Conservation (phyloP, 2,113 vertebrate species). For the Oncorhynchus clarkii region DNA sequence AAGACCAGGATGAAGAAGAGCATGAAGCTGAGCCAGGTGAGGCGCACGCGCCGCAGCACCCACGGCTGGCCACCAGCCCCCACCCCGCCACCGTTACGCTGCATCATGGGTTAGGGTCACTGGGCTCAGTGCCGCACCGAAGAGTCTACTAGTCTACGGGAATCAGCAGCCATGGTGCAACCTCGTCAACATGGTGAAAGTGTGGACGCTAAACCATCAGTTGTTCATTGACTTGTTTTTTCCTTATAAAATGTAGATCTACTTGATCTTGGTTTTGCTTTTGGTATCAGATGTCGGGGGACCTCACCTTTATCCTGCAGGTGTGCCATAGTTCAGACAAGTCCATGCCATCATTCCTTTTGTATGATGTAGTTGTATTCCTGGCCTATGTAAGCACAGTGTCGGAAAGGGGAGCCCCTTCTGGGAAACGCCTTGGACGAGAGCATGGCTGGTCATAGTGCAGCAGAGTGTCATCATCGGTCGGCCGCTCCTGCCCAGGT, state of each 20-base stretch:
- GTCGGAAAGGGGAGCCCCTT: constrained; percentile 55
- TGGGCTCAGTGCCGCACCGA: constrained; percentile 15
- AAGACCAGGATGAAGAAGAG: constrained; percentile 95
- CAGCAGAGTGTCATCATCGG: constrained; percentile 8
- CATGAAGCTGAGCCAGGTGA: constrained; percentile 97
- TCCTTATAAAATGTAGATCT: constrained; percentile 31
- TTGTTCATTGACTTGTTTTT: not conserved
- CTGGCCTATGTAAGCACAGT: constrained; percentile 48
- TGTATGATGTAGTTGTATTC: constrained; percentile 21
- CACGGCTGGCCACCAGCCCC: constrained; percentile 91
- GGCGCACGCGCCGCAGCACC: constrained; percentile 89
- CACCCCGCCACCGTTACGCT: constrained; percentile 76
- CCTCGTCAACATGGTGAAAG: constrained; percentile 55
- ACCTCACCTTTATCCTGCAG: constrained; percentile 82
- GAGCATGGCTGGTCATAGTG: constrained; percentile 51
- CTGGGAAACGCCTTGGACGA: constrained; percentile 5
- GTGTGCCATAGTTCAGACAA: constrained; percentile 26
- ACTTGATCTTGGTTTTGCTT: constrained; percentile 21
- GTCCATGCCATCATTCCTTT: constrained; percentile 39
- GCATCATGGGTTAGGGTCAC: constrained; percentile 80
- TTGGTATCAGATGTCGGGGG: constrained; percentile 67
- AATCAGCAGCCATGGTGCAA: constrained; percentile 86
- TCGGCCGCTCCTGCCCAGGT: not conserved
- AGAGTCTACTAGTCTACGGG: constrained; percentile 53
- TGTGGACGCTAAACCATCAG: constrained; percentile 45